Base-by-base conservation (phyloP, 2,888 invertebrate species). In the Phengaris alcon region DNA sequence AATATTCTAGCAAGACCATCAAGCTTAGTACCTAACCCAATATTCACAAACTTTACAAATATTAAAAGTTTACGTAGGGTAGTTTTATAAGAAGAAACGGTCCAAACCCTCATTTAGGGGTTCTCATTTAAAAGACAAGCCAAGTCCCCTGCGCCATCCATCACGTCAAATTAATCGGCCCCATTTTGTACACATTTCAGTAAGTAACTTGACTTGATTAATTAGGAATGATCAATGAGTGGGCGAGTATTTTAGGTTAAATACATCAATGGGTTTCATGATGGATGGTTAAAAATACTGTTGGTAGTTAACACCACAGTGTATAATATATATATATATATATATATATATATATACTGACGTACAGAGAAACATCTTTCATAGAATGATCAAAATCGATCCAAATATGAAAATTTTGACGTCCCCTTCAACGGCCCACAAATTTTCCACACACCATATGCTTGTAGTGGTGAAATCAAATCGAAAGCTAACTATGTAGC, bases 91-190 rank as follows among this genome's bases (percentile, higher is more conserved):
- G 59, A 59, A 22, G 59, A 70, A 15, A 70, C 22, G 52, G 70
- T 22, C 51, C 10, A 35, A 51, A 48, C 15, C 70, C 22, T 52
- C 7, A 70, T 70, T 70, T 70, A 48, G 52, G 35, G 70, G 48
- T n/a, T 69, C 51, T 70, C 70, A 70, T 52, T 70, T 51, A 22
- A 52, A 15, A 70, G 70, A 70, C 70, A 70, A 51, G 70, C 35
- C 22, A 51, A 70, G 22, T 51, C 70, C 69, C 12, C 52, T 13
- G 12, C 35, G 6, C 22, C 48, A 70, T 70, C 52, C 48, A 70
- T 70, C 70, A 70, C 51, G 52, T 52, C 70, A 70, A 70, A 70
- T 52, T 51, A 70, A 70, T 70, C 48, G 22, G 48, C 48, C 48
- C 48, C 70, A 70, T 22, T 70, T 70, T 51, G 22, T 70, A 22